Conservation (phyloP, 2,113 vertebrate species). For the Grammomys surdaster region DNA sequence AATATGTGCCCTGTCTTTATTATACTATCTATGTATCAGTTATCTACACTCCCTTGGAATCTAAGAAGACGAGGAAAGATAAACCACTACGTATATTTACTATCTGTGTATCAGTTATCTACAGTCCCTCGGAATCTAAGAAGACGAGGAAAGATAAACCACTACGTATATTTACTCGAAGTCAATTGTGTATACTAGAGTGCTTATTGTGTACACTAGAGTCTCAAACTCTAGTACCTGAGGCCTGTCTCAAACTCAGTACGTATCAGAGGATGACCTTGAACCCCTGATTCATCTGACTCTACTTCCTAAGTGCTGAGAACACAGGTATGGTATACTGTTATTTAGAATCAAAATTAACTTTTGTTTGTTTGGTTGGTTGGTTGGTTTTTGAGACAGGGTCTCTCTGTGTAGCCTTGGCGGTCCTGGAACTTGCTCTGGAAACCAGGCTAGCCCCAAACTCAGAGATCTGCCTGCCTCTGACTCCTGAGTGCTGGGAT, state of each 20-base stretch:
- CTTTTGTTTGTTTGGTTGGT: too few relatives aligned
- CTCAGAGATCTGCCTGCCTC: too few relatives aligned
- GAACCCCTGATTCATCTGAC: background rate
- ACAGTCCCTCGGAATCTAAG: too few relatives aligned
- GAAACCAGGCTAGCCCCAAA: background rate
- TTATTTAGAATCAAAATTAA: background rate
- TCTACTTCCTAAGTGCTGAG: background rate
- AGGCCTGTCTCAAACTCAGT: background rate
- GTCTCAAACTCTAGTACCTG: background rate
- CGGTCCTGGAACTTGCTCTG: background rate
- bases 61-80: slow-evolving; percentile 47
- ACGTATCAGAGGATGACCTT: background rate
- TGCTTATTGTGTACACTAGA: background rate
- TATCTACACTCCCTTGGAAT: background rate
- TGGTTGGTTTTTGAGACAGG: too few relatives aligned
- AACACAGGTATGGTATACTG: background rate
- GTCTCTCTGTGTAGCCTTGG: background rate
- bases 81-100: background rate
- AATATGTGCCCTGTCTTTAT: background rate
- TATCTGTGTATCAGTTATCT: too few relatives aligned
- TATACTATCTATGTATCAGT: background rate
- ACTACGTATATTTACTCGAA: background rate
- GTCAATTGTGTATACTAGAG: background rate
- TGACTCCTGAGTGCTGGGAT: background rate
- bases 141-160: slow-evolving; percentile 47